Conservation (phyloP, 2,113 vertebrate species). For the Oncorhynchus mykiss region DNA sequence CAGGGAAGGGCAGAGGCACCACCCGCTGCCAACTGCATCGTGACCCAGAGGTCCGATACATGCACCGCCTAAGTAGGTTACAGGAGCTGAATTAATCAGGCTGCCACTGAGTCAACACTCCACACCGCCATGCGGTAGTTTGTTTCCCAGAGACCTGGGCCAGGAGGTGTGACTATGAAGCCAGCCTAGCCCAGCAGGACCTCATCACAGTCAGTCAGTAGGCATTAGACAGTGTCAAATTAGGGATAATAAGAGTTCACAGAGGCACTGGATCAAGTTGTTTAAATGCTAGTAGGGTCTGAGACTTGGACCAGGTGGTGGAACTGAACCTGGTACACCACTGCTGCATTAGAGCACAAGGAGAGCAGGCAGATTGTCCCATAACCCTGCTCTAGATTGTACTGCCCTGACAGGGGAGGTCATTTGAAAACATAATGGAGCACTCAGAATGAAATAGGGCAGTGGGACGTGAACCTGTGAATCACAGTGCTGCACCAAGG, state of each 20-base stretch:
- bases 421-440: constrained; percentile 1
- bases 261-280: background rate
- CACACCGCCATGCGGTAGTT: background rate
- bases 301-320: background rate
- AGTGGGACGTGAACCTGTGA: background rate
- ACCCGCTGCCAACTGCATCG: background rate
- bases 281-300: background rate
- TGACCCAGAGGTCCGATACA: background rate
- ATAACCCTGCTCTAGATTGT: background rate
- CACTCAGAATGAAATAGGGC: constrained; percentile 3
- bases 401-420: background rate
- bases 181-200: background rate
- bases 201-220: background rate
- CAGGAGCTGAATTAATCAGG: constrained; percentile 4
- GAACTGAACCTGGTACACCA: background rate
- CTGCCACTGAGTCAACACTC: background rate
- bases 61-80: background rate
- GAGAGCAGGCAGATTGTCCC: background rate
- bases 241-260: background rate
- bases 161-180: background rate
- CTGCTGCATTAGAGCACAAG: background rate
- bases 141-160: background rate
- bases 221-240: background rate
- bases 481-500: background rate
- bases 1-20: constrained; percentile 1